A percentile compares a stretch with the other conserved stretches of the same genome.
Evolutionary conservation across 1,140 invertebrate species (phyloP).

Genomic region (Orchesella cincta): DNA sequence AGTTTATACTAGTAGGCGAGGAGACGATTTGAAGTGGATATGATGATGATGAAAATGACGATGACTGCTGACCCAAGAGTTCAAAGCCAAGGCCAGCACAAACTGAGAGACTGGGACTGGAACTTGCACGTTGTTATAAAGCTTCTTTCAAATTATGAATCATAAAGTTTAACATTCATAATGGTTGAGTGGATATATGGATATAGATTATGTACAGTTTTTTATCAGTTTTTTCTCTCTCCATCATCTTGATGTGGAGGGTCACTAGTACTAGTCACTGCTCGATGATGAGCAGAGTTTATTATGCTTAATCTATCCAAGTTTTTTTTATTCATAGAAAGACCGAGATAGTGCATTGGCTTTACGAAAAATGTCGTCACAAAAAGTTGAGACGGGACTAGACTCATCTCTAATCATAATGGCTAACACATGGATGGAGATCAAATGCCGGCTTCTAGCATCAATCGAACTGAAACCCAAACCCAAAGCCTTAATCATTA

Average conservation of each 20-base stretch:
- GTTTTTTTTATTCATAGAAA: neutral
- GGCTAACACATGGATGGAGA: neutral
- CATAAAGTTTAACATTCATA: neutral
- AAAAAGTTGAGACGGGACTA: neutral
- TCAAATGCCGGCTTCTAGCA: neutral
- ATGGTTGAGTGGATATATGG: neutral
- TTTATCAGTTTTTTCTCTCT: neutral
- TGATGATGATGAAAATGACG: conserved; percentile 5
- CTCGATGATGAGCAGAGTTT: too few species aligned
- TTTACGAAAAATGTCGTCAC: neutral
- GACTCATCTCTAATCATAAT: neutral
- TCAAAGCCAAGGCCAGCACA: conserved; percentile 23
- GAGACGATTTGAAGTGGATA: neutral
- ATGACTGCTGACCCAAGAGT: conserved; percentile 16
- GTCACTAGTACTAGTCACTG: neutral
- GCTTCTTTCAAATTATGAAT: neutral
- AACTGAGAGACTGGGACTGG: neutral
- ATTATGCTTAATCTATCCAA: neutral
- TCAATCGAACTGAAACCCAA: too few species aligned
- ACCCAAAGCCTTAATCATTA: too few species aligned
- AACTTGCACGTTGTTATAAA: neutral
- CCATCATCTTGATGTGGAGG: neutral
- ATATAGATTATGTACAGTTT: neutral
- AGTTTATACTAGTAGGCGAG: neutral
- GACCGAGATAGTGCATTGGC: neutral